These are phyloP conservation scores for Chaetodon auriga DNA, from an alignment of 2,113 vertebrate genomes.

Conservation along the genomic window DNA sequence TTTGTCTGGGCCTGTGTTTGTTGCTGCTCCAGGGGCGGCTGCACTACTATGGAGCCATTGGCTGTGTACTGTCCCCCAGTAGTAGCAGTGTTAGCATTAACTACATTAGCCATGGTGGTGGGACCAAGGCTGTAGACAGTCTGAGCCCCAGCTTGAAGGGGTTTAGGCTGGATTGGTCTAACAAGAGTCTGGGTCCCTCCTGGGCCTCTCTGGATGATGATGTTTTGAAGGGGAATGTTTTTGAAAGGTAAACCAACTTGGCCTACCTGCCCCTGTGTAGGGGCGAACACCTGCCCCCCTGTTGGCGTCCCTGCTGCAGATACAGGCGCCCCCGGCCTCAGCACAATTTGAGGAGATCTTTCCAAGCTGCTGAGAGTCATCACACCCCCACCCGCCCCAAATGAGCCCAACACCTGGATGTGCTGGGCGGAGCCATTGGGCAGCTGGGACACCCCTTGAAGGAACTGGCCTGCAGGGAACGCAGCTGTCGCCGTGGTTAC, in stretches of 20 bases:
- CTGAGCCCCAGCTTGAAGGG: constrained; percentile 91
- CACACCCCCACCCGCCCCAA: constrained; percentile 90
- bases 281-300: constrained; percentile 87
- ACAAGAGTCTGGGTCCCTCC: constrained; percentile 86
- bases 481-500: constrained; percentile 89
- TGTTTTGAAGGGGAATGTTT: constrained; percentile 96
- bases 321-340: constrained; percentile 87
- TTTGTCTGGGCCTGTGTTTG: constrained; percentile 84
- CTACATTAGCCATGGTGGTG: constrained; percentile 80
- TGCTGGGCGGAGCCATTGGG: constrained; percentile 94
- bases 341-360: constrained; percentile 92
- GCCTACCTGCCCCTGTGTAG: constrained; percentile 86
- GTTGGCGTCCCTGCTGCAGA: constrained; percentile 60
- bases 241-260: constrained; percentile 95
- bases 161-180: constrained; percentile 97
- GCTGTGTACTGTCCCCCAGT: constrained; percentile 76
- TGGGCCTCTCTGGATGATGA: constrained; percentile 96
- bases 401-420: constrained; percentile 95
- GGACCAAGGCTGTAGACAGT: constrained; percentile 89
- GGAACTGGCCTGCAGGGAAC: constrained; percentile 91
- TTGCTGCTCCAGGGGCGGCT: constrained; percentile 87
- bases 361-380: constrained; percentile 97
- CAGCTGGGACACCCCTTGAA: constrained; percentile 92
- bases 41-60: constrained; percentile 82
- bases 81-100: constrained; percentile 83